A percentile compares a stretch with the other conserved stretches of the same genome.
These are phyloP conservation scores for Danio albolineatus DNA, from an alignment of 2,797 vertebrate genomes.

Conservation along the genomic window DNA sequence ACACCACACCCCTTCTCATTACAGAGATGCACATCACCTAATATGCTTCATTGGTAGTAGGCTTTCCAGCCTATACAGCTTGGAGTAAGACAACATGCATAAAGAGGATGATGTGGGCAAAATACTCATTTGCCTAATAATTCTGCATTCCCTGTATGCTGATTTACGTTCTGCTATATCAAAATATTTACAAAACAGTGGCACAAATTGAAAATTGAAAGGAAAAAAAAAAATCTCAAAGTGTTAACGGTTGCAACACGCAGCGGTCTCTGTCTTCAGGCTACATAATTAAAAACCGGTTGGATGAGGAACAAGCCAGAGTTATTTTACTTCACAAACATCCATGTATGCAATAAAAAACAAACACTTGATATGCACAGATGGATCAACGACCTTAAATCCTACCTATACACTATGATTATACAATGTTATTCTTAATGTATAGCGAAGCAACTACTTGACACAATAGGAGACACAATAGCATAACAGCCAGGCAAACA, in stretches of 20 bases:
- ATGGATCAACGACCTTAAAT: background rate
- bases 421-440: background rate
- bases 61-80: too few relatives aligned
- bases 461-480: background rate
- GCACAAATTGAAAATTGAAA: background rate
- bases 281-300: background rate
- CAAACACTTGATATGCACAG: background rate
- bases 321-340: background rate
- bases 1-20: too few relatives aligned
- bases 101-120: too few relatives aligned
- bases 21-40: too few relatives aligned
- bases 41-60: too few relatives aligned
- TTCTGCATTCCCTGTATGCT: too few relatives aligned
- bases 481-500: slow-evolving; percentile 17
- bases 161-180: background rate
- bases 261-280: background rate
- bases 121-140: too few relatives aligned
- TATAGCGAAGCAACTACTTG: background rate
- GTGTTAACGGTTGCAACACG: background rate
- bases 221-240: background rate
- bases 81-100: too few relatives aligned
- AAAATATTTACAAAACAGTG: background rate
- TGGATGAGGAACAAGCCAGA: background rate
- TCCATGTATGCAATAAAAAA: background rate
- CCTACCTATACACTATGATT: background rate